A percentile compares a stretch with the other conserved stretches of the same genome.
Evolutionary conservation across 2,113 vertebrate species (phyloP).

Genomic region (Asarcornis scutulata): DNA sequence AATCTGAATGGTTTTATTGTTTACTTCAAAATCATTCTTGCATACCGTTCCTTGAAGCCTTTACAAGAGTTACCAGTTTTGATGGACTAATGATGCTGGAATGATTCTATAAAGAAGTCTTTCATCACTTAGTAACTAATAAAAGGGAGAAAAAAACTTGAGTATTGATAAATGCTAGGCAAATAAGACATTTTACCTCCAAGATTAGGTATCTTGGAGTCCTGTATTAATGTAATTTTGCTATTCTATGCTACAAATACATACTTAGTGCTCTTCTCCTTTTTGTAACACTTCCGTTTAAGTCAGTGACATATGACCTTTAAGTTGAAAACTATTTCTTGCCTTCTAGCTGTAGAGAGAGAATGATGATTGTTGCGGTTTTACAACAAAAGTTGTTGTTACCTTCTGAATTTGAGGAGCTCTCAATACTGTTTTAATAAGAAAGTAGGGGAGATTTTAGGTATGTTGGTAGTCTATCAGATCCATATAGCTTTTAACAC

Average conservation of each 20-base stretch:
- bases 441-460: neutral
- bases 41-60: neutral
- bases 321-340: neutral
- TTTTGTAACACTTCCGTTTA: neutral
- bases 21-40: neutral
- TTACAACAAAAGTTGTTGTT: constrained; percentile 9
- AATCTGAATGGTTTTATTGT: neutral
- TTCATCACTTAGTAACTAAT: neutral
- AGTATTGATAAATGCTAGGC: neutral
- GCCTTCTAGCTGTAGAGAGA: neutral
- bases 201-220: neutral
- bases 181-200: neutral
- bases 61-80: neutral
- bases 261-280: neutral
- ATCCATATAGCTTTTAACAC: neutral
- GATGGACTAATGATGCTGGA: neutral
- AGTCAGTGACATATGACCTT: neutral
- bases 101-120: neutral
- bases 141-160: neutral
- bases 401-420: neutral
- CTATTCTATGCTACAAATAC: neutral
- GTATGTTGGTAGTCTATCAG: neutral
- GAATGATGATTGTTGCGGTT: neutral
- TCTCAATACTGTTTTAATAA: neutral
- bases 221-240: neutral